Conservation (phyloP, 2,113 vertebrate genomes). For the Psittacara wagleri region DNA sequence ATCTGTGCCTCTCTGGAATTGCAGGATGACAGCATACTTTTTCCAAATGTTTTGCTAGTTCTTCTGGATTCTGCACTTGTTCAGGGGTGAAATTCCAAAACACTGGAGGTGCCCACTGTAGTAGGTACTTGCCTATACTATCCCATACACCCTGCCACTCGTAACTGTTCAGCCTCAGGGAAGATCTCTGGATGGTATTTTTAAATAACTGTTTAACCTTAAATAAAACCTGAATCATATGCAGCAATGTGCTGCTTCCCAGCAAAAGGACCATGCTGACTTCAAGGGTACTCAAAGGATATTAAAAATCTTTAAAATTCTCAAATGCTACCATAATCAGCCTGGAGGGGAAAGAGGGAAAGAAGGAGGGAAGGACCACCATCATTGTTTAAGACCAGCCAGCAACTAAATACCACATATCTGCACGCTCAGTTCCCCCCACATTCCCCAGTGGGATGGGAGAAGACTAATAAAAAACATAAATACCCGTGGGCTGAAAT, state of each 20-base stretch:
- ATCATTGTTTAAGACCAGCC: neutral
- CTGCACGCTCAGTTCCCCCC: neutral
- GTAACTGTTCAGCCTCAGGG: neutral
- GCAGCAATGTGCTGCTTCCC: neutral
- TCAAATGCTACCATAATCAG: neutral
- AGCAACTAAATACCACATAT: neutral
- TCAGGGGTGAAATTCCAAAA: neutral
- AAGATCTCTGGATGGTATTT: neutral
- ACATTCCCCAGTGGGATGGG: neutral
- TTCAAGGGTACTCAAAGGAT: neutral
- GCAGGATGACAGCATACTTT: neutral
- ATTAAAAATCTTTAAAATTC: neutral
- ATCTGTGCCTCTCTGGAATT: neutral
- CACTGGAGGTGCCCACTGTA: neutral
- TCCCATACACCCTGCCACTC: neutral
- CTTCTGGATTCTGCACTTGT: neutral
- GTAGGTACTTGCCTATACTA: neutral
- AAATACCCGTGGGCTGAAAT: neutral
- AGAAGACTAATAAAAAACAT: neutral
- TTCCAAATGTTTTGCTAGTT: neutral
- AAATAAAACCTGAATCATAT: neutral
- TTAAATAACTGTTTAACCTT: neutral
- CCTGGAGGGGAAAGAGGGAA: neutral
- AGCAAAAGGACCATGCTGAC: neutral
- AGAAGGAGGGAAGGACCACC: neutral